Conservation (phyloP, 1,140 invertebrate species). For the Drosophila ironensis region DNA sequence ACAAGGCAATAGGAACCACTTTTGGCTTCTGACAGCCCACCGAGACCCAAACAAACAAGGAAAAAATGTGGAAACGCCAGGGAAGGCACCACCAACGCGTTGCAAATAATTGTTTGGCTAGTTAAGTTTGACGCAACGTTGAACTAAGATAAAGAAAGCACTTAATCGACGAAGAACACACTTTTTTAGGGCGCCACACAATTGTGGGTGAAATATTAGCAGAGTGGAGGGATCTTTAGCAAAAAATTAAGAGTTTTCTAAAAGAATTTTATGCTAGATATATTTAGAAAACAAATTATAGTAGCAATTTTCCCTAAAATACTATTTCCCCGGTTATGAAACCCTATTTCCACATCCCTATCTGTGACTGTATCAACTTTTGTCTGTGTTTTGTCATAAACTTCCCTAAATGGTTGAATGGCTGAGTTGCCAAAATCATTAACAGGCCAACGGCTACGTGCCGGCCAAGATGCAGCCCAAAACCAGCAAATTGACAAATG, state of each 20-base stretch:
- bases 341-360: neutral
- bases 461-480: slow-evolving; percentile 2
- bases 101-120: slow-evolving; percentile 53
- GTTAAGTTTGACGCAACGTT: slow-evolving; percentile 51
- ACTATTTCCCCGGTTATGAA: too few relatives aligned
- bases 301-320: too few relatives aligned
- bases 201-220: neutral
- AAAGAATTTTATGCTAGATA: too few relatives aligned
- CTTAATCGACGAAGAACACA: slow-evolving; percentile 28
- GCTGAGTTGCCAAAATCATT: slow-evolving; percentile 38
- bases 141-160: slow-evolving; percentile 38
- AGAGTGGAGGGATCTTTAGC: too few relatives aligned
- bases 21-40: slow-evolving; percentile 4
- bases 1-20: slow-evolving; percentile 55
- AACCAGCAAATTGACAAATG: slow-evolving; percentile 33
- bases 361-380: neutral
- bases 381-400: slow-evolving; percentile 15
- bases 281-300: neutral
- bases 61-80: neutral
- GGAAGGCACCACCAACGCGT: slow-evolving; percentile 12
- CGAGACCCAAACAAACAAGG: neutral
- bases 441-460: slow-evolving; percentile 31
- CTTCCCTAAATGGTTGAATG: slow-evolving; percentile 23
- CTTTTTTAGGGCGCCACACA: slow-evolving; percentile 8
- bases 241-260: too few relatives aligned